These are phyloP conservation scores for Pelochelys cantorii DNA, from an alignment of 2,797 vertebrate genomes.

Conservation along the genomic window DNA sequence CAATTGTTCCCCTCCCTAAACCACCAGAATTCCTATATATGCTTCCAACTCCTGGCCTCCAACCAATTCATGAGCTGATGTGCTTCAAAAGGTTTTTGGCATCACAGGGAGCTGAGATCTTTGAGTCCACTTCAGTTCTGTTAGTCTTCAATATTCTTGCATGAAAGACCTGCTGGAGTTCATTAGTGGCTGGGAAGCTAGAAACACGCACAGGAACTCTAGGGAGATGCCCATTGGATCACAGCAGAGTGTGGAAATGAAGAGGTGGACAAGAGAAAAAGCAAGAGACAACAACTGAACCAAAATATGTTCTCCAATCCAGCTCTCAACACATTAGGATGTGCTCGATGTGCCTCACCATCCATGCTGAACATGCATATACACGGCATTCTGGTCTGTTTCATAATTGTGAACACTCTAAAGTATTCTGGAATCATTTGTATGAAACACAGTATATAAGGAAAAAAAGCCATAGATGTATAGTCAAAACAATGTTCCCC, in stretches of 20 bases:
- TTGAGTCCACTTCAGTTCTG: fast-evolving
- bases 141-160: background rate
- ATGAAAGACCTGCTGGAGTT: too few species aligned
- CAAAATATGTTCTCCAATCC: background rate
- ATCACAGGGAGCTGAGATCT: background rate
- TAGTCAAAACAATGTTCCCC: background rate
- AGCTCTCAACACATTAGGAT: too few species aligned
- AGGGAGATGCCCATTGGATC: fast-evolving
- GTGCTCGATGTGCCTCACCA: too few species aligned
- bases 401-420: background rate
- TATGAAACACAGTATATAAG: fast-evolving
- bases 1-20: background rate
- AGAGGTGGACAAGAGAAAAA: background rate
- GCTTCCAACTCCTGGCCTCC: background rate
- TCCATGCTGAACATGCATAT: too few species aligned
- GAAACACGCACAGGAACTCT: background rate
- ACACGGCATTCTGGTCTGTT: too few species aligned
- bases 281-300: slow-evolving; percentile 7
- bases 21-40: fast-evolving
- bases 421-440: fast-evolving
- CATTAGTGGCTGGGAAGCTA: background rate
- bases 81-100: fast-evolving
- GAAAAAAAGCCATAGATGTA: fast-evolving
- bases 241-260: background rate
- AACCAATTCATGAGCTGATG: fast-evolving